Evolutionary conservation across 2,113 vertebrate genomes (phyloP).

Genomic region (Oriolus oriolus): DNA sequence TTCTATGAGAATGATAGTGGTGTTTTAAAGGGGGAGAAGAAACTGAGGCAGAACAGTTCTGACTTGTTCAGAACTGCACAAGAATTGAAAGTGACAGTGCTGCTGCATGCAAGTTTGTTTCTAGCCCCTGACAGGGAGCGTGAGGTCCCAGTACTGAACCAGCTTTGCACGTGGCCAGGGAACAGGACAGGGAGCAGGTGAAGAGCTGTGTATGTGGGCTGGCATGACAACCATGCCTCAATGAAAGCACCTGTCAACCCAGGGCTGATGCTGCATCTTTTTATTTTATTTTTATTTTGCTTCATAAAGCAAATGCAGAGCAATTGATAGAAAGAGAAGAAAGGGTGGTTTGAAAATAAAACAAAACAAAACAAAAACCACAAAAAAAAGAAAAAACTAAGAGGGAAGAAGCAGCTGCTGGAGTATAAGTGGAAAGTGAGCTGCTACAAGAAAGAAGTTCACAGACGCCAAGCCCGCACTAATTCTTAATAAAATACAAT

Average conservation of each 20-base stretch:
- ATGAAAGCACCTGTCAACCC: constrained; percentile 43
- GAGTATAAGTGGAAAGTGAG: constrained; percentile 41
- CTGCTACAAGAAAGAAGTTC: constrained; percentile 34
- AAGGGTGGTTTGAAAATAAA: constrained; percentile 48
- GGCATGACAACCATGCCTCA: background rate
- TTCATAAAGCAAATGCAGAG: constrained; percentile 78
- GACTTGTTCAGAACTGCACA: background rate
- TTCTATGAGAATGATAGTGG: background rate
- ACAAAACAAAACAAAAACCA: background rate
- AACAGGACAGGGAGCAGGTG: background rate
- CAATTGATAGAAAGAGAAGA: constrained; percentile 8
- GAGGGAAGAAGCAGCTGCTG: constrained; percentile 45
- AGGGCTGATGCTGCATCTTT: constrained; percentile 79
- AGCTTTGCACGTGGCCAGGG: background rate
- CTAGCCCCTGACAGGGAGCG: background rate
- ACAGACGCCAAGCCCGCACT: constrained; percentile 75
- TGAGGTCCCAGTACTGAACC: background rate
- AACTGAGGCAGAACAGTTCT: background rate
- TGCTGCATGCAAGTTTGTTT: background rate
- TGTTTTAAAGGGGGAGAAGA: background rate
- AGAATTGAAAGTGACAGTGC: background rate
- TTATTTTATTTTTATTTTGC: constrained; percentile 82
- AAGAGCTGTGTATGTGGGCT: background rate
- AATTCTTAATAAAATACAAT: constrained; percentile 80
- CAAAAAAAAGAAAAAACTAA: background rate